Evolutionary conservation across 2,113 vertebrate species (phyloP).

Genomic region (Eulemur macaco): DNA sequence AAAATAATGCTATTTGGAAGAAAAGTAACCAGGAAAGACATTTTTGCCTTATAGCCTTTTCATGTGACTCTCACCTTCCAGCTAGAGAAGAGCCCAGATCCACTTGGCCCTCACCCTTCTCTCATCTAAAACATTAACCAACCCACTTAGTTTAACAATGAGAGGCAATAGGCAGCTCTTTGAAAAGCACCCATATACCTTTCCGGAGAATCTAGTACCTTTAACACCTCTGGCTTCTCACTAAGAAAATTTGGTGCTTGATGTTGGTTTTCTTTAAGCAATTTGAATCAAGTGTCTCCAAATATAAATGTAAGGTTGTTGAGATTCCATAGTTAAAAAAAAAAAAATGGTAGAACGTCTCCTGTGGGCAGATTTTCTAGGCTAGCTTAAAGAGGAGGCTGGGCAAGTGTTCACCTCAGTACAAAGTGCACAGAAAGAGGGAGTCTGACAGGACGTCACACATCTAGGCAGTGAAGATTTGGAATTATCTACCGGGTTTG

Average conservation of each 20-base stretch:
- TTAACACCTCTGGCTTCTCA: background rate
- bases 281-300: background rate
- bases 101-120: background rate
- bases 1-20: background rate
- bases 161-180: background rate
- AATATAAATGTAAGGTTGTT: background rate
- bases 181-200: background rate
- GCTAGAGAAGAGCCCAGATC: background rate
- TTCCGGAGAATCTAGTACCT: background rate
- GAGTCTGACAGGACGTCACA: background rate
- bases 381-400: background rate
- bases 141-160: background rate
- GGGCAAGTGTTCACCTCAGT: background rate
- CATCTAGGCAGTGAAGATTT: background rate
- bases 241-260: background rate
- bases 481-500: background rate
- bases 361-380: background rate
- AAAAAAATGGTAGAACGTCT: background rate
- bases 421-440: background rate
- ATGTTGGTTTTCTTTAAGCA: conserved; percentile 14
- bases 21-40: conserved; percentile 28
- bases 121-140: background rate
- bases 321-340: background rate
- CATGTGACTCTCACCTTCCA: background rate
- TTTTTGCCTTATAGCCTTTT: background rate